A percentile compares a stretch with the other conserved stretches of the same genome.
Conservation (phyloP, 2,797 vertebrate genomes). For the Argya squamiceps region DNA sequence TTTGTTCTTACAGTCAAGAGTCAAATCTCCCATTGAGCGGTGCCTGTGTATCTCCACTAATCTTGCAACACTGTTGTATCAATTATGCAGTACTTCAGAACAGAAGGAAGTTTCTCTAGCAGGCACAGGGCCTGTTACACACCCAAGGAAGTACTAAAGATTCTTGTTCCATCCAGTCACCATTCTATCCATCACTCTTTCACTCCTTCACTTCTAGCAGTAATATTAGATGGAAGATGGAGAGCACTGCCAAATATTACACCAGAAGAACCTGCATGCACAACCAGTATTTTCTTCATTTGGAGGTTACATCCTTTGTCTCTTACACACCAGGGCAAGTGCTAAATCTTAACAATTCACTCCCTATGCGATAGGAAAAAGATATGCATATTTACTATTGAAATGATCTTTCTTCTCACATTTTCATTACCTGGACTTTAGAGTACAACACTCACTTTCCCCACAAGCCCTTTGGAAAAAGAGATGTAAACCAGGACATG, state of each 20-base stretch:
- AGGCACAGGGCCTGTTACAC: rapidly evolving
- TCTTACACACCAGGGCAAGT: neutral
- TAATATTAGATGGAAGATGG: neutral
- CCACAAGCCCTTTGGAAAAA: neutral
- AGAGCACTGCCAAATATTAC: neutral
- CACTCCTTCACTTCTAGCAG: neutral
- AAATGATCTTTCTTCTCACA: neutral
- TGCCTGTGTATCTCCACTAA: neutral
- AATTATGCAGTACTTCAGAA: neutral
- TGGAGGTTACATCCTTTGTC: neutral
- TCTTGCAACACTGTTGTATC: neutral
- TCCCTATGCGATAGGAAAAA: neutral
- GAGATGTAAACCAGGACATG: rapidly evolving
- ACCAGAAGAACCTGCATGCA: neutral
- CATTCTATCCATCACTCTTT: neutral
- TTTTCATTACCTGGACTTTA: neutral
- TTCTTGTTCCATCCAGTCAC: neutral
- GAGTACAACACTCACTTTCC: neutral
- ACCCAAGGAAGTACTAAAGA: neutral
- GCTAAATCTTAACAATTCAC: neutral
- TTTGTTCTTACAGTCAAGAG: neutral
- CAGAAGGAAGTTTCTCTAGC: neutral
- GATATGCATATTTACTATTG: neutral
- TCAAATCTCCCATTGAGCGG: neutral
- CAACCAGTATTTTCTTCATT: neutral